Evolutionary conservation across 2,888 invertebrate genomes (phyloP).

Genomic region (Chouioia cunea): DNA sequence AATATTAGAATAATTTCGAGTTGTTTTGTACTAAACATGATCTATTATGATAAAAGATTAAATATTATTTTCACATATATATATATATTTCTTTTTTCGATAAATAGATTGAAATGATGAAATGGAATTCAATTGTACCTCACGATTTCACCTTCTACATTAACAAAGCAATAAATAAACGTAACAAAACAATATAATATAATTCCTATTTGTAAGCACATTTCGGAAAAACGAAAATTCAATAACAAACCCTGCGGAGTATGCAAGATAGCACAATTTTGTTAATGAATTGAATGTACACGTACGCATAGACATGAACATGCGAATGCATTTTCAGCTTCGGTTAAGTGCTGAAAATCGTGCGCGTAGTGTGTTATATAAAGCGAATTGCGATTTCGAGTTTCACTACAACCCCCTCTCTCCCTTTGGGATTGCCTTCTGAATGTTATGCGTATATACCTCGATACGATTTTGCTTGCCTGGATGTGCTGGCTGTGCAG

Average conservation of each 20-base stretch:
- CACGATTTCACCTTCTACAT: too few species aligned
- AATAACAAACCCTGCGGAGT: background rate
- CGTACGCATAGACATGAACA: slow-evolving; percentile 44
- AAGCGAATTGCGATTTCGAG: slow-evolving; percentile 40
- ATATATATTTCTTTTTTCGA: too few species aligned
- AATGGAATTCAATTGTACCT: too few species aligned
- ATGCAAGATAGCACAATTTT: slow-evolving; percentile 6
- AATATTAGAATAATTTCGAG: too few species aligned
- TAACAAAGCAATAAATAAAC: too few species aligned
- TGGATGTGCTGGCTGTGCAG: background rate
- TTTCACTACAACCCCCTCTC: slow-evolving; percentile 5
- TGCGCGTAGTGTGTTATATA: slow-evolving; percentile 15
- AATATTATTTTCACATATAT: too few species aligned
- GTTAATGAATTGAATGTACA: slow-evolving; percentile 25
- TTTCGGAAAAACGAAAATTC: background rate
- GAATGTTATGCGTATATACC: slow-evolving; percentile 42
- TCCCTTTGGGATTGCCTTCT: slow-evolving; percentile 33
- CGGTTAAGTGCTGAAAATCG: slow-evolving; percentile 40
- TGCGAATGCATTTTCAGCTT: slow-evolving; percentile 23
- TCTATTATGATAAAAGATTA: too few species aligned
- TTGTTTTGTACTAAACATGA: too few species aligned
- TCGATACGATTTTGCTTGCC: slow-evolving; percentile 26
- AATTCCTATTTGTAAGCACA: too few species aligned
- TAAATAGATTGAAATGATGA: too few species aligned
- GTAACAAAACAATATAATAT: too few species aligned